Conservation (phyloP, 2,113 vertebrate genomes). For the Pagrus major region DNA sequence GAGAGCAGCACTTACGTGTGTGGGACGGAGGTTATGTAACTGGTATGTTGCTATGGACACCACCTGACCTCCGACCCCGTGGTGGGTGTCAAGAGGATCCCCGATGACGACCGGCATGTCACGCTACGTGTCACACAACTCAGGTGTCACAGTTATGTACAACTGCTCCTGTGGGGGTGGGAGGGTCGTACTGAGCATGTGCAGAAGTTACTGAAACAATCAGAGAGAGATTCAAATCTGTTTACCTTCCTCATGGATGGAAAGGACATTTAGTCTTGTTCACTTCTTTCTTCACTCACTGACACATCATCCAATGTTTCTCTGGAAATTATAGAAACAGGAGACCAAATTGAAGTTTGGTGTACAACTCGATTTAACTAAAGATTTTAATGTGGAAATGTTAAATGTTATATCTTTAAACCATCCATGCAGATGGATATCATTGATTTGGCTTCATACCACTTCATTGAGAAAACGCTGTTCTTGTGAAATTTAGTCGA, state of each 20-base stretch:
- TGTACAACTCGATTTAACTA: too few relatives aligned
- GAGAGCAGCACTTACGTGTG: constrained; percentile 20
- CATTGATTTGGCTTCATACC: neutral
- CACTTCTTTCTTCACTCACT: too few relatives aligned
- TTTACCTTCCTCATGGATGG: too few relatives aligned
- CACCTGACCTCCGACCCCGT: constrained; percentile 56
- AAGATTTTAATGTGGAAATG: too few relatives aligned
- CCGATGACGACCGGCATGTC: constrained; percentile 16
- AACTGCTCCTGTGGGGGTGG: neutral
- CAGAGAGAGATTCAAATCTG: neutral
- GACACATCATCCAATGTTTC: too few relatives aligned
- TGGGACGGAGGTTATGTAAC: constrained; percentile 32
- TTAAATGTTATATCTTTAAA: too few relatives aligned
- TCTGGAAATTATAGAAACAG: too few relatives aligned
- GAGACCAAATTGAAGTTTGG: too few relatives aligned
- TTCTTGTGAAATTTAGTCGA: neutral
- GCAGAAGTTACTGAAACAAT: neutral
- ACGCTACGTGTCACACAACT: constrained; percentile 33
- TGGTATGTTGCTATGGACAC: constrained; percentile 45
- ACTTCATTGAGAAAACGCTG: neutral
- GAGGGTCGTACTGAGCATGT: neutral
- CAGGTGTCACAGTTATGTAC: constrained; percentile 30
- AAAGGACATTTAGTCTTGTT: too few relatives aligned
- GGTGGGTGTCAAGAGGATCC: constrained; percentile 15
- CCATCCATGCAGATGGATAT: neutral